phyloP scores from a whole-genome alignment of 2,888 invertebrate genomes.

The Cephus pygmeus region DNA sequence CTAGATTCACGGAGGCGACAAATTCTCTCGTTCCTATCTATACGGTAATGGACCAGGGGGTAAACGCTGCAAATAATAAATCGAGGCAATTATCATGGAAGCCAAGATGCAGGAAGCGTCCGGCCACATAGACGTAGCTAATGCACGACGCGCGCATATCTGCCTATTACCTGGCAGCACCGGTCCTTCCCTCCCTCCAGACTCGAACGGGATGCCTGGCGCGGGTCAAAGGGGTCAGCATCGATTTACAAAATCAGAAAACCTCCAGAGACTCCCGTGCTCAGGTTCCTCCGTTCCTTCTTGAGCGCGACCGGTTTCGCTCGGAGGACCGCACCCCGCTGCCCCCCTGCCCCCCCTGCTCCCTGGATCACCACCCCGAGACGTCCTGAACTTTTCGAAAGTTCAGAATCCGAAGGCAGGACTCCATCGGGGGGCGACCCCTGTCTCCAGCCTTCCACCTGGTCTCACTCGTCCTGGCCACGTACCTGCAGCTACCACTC shows the following conservation, averaged over 20 bases:
- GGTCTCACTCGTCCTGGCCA: neutral
- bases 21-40: neutral
- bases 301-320: conserved; percentile 18
- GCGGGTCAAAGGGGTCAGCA: conserved; percentile 26
- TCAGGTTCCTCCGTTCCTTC: conserved; percentile 13
- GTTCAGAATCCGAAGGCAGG: neutral
- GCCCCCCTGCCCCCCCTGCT: neutral
- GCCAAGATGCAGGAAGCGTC: conserved; percentile 11
- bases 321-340: conserved; percentile 21
- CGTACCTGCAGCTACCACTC: conserved; percentile 34
- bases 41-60: neutral
- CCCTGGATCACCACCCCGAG: neutral
- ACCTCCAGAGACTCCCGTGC: conserved; percentile 13
- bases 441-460: conserved; percentile 15
- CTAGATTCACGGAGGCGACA: neutral
- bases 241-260: conserved; percentile 33
- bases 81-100: conserved; percentile 14
- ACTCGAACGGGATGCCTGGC: conserved; percentile 8
- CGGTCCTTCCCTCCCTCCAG: conserved; percentile 8
- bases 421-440: neutral
- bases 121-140: neutral
- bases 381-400: neutral
- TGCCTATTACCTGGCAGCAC: conserved; percentile 21
- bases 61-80: conserved; percentile 1
- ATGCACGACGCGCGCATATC: conserved; percentile 14